These are phyloP conservation scores for Auanema sp. DNA, from an alignment of 2,888 invertebrate species.

Conservation along the genomic window DNA sequence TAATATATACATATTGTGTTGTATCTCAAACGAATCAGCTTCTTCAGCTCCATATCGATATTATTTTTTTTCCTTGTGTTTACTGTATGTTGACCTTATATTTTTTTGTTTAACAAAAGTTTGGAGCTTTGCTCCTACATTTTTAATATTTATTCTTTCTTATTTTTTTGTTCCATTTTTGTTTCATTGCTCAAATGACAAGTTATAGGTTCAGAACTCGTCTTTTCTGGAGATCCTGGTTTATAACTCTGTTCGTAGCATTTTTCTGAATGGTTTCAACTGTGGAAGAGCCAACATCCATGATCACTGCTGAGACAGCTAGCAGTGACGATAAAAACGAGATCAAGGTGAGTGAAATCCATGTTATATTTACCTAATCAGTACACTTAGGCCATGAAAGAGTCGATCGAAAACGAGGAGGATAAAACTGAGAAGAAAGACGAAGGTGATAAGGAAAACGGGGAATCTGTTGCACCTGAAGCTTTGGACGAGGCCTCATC, in stretches of 20 bases:
- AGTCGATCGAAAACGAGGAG: slow-evolving; percentile 1
- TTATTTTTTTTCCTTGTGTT: not conserved
- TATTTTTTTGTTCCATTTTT: not conserved
- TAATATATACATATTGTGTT: not conserved
- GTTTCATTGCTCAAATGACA: not conserved
- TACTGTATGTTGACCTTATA: not conserved
- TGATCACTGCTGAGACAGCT: slow-evolving; percentile 14
- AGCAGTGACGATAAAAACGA: slow-evolving; percentile 6
- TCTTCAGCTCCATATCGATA: not conserved
- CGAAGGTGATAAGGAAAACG: slow-evolving; percentile 19
- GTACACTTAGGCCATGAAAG: slow-evolving; percentile 18
- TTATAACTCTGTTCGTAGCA: not conserved
- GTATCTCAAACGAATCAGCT: slow-evolving; percentile 8
- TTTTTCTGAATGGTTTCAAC: slow-evolving; percentile 17
- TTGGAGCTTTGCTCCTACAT: not conserved
- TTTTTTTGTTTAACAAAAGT: not conserved
- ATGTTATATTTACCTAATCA: not conserved
- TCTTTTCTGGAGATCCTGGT: not conserved
- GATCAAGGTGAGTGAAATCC: slow-evolving; percentile 4
- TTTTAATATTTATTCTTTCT: not conserved
- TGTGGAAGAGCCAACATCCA: slow-evolving; percentile 13
- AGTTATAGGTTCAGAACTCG: not conserved
- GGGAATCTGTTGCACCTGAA: slow-evolving; percentile 4
- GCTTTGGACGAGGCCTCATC: not conserved
- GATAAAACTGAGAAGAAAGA: slow-evolving; percentile 2